phyloP scores from a whole-genome alignment of 2,797 vertebrate genomes.

The Sylvia borin region DNA sequence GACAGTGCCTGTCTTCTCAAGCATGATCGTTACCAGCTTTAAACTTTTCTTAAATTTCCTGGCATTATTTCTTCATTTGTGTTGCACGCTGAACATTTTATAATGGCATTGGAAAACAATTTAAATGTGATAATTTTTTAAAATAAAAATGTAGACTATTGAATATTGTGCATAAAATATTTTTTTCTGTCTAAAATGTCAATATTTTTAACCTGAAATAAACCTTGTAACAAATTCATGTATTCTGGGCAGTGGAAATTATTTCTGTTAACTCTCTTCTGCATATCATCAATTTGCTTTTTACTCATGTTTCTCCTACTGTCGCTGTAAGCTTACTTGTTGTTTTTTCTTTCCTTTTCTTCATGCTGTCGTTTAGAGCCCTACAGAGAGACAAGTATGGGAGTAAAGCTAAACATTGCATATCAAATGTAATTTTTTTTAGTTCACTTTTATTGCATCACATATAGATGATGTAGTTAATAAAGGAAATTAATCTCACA shows the following conservation, averaged over 20 bases:
- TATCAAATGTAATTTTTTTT: slow-evolving; percentile 99
- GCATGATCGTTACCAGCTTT: slow-evolving; percentile 24
- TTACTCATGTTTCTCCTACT: slow-evolving; percentile 89
- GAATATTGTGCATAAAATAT: slow-evolving; percentile 55
- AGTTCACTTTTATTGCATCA: slow-evolving; percentile 93
- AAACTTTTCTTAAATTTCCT: slow-evolving; percentile 43
- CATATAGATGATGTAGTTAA: slow-evolving; percentile 83
- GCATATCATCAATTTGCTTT: slow-evolving; percentile 86
- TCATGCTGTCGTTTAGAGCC: slow-evolving; percentile 99
- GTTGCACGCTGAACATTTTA: slow-evolving; percentile 53
- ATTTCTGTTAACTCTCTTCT: slow-evolving; percentile 81
- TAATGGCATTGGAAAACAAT: slow-evolving; percentile 48
- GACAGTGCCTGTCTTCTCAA: slow-evolving; percentile 36
- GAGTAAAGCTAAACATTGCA: slow-evolving; percentile 99
- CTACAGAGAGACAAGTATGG: slow-evolving; percentile 99
- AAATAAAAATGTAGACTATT: slow-evolving; percentile 49
- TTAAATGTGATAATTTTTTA: slow-evolving; percentile 47
- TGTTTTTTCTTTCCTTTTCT: slow-evolving; percentile 94
- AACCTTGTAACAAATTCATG: slow-evolving; percentile 78
- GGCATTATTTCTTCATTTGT: slow-evolving; percentile 56
- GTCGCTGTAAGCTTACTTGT: slow-evolving; percentile 97
- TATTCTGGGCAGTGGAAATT: slow-evolving; percentile 77
- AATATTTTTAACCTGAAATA: slow-evolving; percentile 75
- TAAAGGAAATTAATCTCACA: slow-evolving; percentile 81
- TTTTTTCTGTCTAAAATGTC: slow-evolving; percentile 73